These are phyloP conservation scores for Ophonus ardosiacus DNA, from an alignment of 2,888 invertebrate species.

Conservation along the genomic window DNA sequence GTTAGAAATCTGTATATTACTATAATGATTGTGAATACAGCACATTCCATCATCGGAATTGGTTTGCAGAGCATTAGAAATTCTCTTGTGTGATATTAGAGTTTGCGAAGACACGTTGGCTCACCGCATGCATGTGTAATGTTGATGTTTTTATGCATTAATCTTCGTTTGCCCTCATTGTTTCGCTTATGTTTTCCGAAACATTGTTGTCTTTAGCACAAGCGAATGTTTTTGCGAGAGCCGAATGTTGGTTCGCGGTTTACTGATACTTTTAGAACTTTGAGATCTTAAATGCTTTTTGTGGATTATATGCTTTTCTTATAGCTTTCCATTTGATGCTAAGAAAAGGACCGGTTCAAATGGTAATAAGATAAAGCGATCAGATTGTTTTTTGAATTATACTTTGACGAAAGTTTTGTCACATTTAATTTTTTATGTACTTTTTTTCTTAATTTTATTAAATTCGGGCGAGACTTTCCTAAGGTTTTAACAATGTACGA, in stretches of 20 bases:
- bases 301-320: conserved; percentile 35
- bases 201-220: conserved; percentile 56
- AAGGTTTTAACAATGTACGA: too few relatives aligned
- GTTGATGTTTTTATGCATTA: conserved; percentile 50
- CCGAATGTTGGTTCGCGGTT: background rate
- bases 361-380: background rate
- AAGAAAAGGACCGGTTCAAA: background rate
- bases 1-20: too few relatives aligned
- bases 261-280: conserved; percentile 27
- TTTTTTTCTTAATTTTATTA: too few relatives aligned
- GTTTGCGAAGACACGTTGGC: conserved; percentile 40
- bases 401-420: background rate
- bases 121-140: conserved; percentile 50
- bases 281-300: conserved; percentile 43
- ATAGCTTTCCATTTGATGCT: conserved; percentile 25
- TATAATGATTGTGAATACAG: too few relatives aligned
- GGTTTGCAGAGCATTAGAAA: conserved; percentile 44
- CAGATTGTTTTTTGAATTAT: conserved; percentile 7
- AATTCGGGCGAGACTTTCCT: too few relatives aligned
- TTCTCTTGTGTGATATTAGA: conserved; percentile 34
- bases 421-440: background rate
- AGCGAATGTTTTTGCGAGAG: conserved; percentile 38
- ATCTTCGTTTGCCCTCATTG: conserved; percentile 56
- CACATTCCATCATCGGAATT: conserved; percentile 11
- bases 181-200: conserved; percentile 24